phyloP scores from a whole-genome alignment of 1,140 invertebrate species.

The Akabosia matsudoensis region DNA sequence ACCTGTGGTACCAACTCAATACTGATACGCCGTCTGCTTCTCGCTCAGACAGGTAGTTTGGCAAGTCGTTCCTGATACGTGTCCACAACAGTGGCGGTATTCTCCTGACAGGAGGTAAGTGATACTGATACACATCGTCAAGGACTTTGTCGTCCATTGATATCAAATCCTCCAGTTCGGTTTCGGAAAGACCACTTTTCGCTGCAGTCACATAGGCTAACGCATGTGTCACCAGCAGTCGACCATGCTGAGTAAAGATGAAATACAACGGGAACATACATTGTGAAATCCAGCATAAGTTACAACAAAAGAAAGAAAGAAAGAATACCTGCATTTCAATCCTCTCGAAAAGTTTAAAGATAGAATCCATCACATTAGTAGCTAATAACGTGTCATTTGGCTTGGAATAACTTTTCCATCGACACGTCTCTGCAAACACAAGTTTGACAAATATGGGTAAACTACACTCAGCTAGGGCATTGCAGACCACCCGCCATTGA shows the following conservation, averaged over 20 bases:
- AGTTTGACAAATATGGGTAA: constrained; percentile 96
- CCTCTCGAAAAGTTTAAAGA: constrained; percentile 92
- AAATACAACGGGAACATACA: not conserved
- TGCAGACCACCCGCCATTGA: constrained; percentile 91
- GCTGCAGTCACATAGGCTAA: constrained; percentile 87
- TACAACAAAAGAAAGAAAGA: not conserved
- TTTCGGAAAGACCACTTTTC: constrained; percentile 61
- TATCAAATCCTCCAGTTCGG: constrained; percentile 90
- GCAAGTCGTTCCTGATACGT: constrained; percentile 86
- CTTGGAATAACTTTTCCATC: constrained; percentile 95
- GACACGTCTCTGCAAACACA: constrained; percentile 91
- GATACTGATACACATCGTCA: constrained; percentile 98
- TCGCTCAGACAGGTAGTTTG: constrained; percentile 91
- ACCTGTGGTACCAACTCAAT: constrained; percentile 92
- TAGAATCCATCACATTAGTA: constrained; percentile 93
- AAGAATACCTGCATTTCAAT: constrained; percentile 77
- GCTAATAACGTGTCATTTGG: constrained; percentile 86
- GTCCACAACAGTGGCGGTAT: constrained; percentile 96
- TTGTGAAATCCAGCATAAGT: not conserved
- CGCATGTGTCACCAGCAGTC: constrained; percentile 87
- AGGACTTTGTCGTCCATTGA: constrained; percentile 89
- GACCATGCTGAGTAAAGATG: constrained; percentile 66
- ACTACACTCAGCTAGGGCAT: constrained; percentile 88
- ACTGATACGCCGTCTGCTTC: constrained; percentile 96
- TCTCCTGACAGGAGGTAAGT: constrained; percentile 87